Evolutionary conservation across 2,113 vertebrate genomes (phyloP), one percentile per base, ranked within the genome.

Genomic region (Apteryx owenii): DNA sequence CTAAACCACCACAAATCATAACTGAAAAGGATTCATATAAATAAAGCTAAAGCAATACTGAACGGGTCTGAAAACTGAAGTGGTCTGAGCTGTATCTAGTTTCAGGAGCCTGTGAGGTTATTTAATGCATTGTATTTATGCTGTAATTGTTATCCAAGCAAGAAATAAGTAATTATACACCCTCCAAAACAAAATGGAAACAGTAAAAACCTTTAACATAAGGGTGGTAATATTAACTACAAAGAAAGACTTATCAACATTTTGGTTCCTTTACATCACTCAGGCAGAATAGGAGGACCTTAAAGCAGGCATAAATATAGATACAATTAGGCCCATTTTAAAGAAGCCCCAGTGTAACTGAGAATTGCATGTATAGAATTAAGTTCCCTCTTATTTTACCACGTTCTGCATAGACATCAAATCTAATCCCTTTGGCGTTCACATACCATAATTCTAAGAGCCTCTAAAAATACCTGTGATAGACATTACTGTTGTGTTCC

Each of bases 311-410:
- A 61, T 13, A 85, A 80, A 83, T 26, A 10, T 15, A 61, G 13
- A 23, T 25, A 56, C 0, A 0, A 51, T 48, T 31, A 29, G 4
- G 5, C 11, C 4, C 5, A n/a, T 18, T 33, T 65, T n/a, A 70
- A 92, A 78, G 66, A 83, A 81, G 7, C 21, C 20, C 51, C 29
- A 10, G 11, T 62, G 15, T 54, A 88, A 62, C 22, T 38, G 16
- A 92, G 26, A 66, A 66, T 16, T 68, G 8, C 4, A 0, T 38
- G 64, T 65, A 29, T 10, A 64, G 53, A 77, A 83, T 42, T 65
- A 71, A 62, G 12, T 76, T 81, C 65, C 10, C 60, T 70, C 46
- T 82, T 82, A 64, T 31, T 85, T 78, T 93, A 60, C 14, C 38
- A 71, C 33, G 84, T 81, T 72, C 51, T 90, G 36, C 25, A 90